phyloP scores from a whole-genome alignment of 1,140 invertebrate genomes.

The Sycophaga agraensis region DNA sequence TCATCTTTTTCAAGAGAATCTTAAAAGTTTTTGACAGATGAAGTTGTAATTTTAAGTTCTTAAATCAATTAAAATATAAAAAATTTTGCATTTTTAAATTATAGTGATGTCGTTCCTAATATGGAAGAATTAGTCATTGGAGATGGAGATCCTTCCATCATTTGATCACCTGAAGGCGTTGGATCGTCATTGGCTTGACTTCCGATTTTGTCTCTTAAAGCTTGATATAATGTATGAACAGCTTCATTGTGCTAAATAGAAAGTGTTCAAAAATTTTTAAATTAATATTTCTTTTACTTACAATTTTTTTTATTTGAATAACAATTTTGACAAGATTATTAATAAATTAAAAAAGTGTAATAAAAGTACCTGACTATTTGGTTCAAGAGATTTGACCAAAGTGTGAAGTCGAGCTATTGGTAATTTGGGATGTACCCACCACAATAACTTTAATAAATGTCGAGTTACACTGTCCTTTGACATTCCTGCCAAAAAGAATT shows the following conservation, averaged over 20 bases:
- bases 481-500: conserved; percentile 90
- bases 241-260: conserved; percentile 77
- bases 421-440: conserved; percentile 88
- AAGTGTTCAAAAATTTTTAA: conserved; percentile 29
- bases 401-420: conserved; percentile 77
- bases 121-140: conserved; percentile 84
- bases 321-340: background rate
- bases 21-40: too few relatives aligned
- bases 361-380: conserved; percentile 63
- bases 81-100: background rate
- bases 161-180: conserved; percentile 60
- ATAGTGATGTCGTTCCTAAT: conserved; percentile 53
- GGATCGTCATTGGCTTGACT: conserved; percentile 65
- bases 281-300: conserved; percentile 12
- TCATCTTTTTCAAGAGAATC: too few relatives aligned
- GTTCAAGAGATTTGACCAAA: conserved; percentile 84
- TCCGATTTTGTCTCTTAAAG: conserved; percentile 77
- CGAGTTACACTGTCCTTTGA: conserved; percentile 89
- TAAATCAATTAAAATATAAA: too few relatives aligned
- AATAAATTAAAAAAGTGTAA: conserved; percentile 5
- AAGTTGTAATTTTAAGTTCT: too few relatives aligned
- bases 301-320: background rate
- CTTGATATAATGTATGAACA: conserved; percentile 77
- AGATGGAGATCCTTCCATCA: conserved; percentile 77
- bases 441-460: conserved; percentile 88